Conservation (phyloP, 2,888 invertebrate genomes). For the Eubasilissa splendida region DNA sequence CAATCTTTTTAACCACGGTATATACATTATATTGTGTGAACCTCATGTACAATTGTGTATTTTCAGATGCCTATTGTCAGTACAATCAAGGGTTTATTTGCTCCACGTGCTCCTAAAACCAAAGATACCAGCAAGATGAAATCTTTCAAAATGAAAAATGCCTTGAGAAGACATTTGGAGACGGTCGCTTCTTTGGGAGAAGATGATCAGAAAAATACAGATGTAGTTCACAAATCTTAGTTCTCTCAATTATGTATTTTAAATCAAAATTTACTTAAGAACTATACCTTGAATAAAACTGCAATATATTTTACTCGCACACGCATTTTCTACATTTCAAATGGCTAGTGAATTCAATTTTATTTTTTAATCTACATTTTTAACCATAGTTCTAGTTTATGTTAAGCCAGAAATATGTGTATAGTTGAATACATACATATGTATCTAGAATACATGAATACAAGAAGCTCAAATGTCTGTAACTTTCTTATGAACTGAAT, state of each 20-base stretch:
- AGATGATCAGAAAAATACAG: neutral
- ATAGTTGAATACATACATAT: no score
- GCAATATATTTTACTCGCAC: no score
- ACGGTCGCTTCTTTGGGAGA: constrained; percentile 64
- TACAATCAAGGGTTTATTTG: constrained; percentile 69
- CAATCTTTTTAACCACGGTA: neutral
- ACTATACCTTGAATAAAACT: no score
- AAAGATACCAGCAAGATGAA: constrained; percentile 58
- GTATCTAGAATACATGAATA: no score
- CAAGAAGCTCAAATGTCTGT: no score
- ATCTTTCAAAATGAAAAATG: constrained; percentile 72
- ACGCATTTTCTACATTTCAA: no score
- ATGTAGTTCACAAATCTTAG: neutral
- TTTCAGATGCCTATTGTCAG: constrained; percentile 71
- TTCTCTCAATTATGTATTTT: neutral
- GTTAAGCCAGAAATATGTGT: no score
- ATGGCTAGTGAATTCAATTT: no score
- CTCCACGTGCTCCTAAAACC: constrained; percentile 61
- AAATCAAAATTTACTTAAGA: no score
- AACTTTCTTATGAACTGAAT: no score
- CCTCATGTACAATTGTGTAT: constrained; percentile 7
- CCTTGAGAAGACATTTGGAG: constrained; percentile 70
- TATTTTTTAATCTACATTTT: no score
- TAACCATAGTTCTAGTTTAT: no score
- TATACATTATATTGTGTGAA: neutral